Evolutionary conservation across 2,113 vertebrate genomes (phyloP).

Genomic region (Asarcornis scutulata): DNA sequence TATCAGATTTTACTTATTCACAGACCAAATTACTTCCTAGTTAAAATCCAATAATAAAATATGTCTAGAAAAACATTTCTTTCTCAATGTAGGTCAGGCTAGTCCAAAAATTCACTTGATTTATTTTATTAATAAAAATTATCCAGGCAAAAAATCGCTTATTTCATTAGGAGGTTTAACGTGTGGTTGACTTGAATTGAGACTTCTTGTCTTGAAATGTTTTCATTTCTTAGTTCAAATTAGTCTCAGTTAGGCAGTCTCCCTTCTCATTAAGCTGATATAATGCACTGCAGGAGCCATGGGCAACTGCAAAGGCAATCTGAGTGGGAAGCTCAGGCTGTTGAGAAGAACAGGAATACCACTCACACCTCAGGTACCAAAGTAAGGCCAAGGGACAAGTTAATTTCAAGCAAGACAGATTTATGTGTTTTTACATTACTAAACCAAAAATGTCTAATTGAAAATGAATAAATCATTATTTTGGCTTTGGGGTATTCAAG

Average conservation of each 20-base stretch:
- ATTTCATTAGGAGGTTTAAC: neutral
- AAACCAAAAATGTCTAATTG: neutral
- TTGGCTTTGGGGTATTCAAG: neutral
- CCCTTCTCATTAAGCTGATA: neutral
- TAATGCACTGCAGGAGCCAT: neutral
- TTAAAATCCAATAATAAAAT: conserved; percentile 4
- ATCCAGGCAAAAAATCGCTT: neutral
- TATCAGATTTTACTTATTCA: neutral
- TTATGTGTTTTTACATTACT: neutral
- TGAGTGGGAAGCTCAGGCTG: neutral
- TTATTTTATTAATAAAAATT: neutral
- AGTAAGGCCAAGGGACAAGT: neutral
- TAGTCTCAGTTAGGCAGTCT: neutral
- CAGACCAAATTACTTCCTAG: neutral
- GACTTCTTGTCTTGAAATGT: neutral
- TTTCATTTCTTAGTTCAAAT: neutral
- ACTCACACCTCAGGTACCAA: neutral
- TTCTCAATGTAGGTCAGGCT: neutral
- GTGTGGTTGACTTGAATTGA: neutral
- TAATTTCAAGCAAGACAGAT: neutral
- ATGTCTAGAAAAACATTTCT: neutral
- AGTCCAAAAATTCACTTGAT: neutral
- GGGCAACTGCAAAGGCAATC: neutral
- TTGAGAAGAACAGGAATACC: accelerated
- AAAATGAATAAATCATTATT: neutral